Conservation (phyloP, 2,113 vertebrate species). For the Channa argus region DNA sequence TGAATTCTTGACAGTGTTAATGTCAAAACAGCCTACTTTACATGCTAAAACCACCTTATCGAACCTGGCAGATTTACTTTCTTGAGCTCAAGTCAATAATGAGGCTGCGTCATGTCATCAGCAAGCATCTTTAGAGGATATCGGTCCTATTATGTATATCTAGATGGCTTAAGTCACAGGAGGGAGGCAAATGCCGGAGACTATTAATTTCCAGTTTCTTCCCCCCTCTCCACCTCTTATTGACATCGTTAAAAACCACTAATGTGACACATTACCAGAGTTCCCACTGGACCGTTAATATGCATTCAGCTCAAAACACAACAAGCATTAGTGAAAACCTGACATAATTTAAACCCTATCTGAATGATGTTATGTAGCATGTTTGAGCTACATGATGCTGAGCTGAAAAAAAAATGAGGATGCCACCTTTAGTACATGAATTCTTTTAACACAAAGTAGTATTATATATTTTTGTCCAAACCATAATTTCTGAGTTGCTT, state of each 20-base stretch:
- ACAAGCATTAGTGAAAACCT: neutral
- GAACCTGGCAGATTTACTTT: conserved; percentile 43
- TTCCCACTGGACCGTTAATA: conserved; percentile 8
- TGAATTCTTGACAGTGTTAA: conserved; percentile 7
- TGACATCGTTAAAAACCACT: conserved; percentile 50
- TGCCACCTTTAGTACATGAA: neutral
- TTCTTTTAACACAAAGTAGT: too few relatives aligned
- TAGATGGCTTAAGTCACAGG: conserved; percentile 47
- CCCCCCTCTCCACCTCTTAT: conserved; percentile 34
- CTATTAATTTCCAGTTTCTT: conserved; percentile 59
- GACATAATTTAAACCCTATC: neutral
- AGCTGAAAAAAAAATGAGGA: neutral
- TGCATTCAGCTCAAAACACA: conserved; percentile 22
- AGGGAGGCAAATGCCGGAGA: conserved; percentile 28
- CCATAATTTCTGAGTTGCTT: too few relatives aligned
- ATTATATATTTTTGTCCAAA: too few relatives aligned
- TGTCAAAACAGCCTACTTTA: conserved; percentile 41
- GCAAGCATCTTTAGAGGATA: conserved; percentile 56
- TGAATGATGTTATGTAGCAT: neutral
- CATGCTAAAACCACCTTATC: conserved; percentile 44
- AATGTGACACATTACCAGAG: conserved; percentile 16
- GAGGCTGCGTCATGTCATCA: conserved; percentile 62
- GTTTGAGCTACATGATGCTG: neutral
- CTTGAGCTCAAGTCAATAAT: conserved; percentile 34
- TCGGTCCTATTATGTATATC: conserved; percentile 56